These are phyloP conservation scores for Zoanthus gigantus DNA, from an alignment of 92 coral and sea anemone genomes.

Conservation along the genomic window DNA sequence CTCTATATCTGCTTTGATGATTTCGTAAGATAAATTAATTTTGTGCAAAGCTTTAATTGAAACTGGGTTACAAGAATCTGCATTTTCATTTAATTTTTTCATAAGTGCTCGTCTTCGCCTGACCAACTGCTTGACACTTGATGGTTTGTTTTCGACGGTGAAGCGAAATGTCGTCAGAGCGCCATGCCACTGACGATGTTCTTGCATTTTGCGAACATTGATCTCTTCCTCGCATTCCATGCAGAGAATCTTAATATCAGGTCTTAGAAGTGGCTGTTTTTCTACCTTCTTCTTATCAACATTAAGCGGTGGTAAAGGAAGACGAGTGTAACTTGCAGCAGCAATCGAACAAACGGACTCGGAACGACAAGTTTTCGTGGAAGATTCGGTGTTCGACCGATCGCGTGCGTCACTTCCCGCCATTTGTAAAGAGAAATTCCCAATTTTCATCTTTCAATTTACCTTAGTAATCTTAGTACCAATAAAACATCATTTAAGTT, in stretches of 20 bases:
- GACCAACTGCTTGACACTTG: conserved; percentile 72
- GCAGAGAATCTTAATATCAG: conserved; percentile 77
- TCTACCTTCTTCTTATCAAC: conserved; percentile 32
- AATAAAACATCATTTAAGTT: not conserved
- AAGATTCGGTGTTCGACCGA: conserved; percentile 43
- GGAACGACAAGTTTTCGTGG: conserved; percentile 35
- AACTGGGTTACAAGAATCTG: conserved; percentile 80
- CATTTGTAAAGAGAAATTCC: conserved; percentile 11
- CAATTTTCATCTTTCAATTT: conserved; percentile 26
- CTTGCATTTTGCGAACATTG: conserved; percentile 70
- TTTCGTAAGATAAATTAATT: conserved; percentile 86
- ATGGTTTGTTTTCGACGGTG: conserved; percentile 76
- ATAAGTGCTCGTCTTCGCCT: conserved; percentile 80
- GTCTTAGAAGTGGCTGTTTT: conserved; percentile 40
- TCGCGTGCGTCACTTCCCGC: conserved; percentile 19
- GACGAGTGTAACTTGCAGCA: conserved; percentile 15
- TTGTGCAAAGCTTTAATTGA: conserved; percentile 80
- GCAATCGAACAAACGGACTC: conserved; percentile 32
- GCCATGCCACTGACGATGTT: conserved; percentile 87
- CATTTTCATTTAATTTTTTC: conserved; percentile 77
- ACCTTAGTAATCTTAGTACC: conserved; percentile 24
- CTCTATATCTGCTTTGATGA: conserved; percentile 78
- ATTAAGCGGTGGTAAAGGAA: conserved; percentile 26
- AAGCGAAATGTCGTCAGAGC: conserved; percentile 80
- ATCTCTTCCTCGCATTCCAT: conserved; percentile 94